Evolutionary conservation across 2,113 vertebrate species (phyloP).

Genomic region (Sterrhoptilus dennistouni): DNA sequence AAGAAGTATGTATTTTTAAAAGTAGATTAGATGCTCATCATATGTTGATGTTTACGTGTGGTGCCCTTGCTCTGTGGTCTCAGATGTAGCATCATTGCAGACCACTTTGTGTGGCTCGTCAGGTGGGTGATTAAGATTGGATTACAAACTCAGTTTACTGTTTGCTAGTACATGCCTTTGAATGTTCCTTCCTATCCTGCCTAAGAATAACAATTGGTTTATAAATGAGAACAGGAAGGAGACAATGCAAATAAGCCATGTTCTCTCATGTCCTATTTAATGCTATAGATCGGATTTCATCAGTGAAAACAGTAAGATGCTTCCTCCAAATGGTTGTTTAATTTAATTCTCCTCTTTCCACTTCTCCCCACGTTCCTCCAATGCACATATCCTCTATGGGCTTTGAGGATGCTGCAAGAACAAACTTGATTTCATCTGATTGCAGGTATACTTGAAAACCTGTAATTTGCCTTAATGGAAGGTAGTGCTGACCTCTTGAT

Average conservation of each 20-base stretch:
- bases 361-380: not conserved
- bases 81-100: not conserved
- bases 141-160: not conserved
- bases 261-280: not conserved
- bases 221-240: conserved; percentile 32
- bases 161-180: not conserved
- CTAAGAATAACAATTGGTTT: not conserved
- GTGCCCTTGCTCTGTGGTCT: accelerated
- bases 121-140: not conserved
- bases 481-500: not conserved
- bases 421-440: not conserved
- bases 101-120: not conserved
- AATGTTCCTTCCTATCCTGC: not conserved
- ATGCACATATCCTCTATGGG: not conserved
- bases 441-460: not conserved
- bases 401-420: conserved; percentile 15
- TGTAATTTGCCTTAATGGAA: conserved; percentile 7
- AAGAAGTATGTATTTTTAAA: not conserved
- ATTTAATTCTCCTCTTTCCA: conserved; percentile 12
- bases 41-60: accelerated
- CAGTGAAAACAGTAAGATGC: not conserved
- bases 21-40: not conserved
- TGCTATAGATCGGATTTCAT: conserved; percentile 13
- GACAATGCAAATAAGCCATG: not conserved
- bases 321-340: conserved; percentile 26